Conservation (phyloP, 2,888 invertebrate species). For the Punctoribates punctum region DNA sequence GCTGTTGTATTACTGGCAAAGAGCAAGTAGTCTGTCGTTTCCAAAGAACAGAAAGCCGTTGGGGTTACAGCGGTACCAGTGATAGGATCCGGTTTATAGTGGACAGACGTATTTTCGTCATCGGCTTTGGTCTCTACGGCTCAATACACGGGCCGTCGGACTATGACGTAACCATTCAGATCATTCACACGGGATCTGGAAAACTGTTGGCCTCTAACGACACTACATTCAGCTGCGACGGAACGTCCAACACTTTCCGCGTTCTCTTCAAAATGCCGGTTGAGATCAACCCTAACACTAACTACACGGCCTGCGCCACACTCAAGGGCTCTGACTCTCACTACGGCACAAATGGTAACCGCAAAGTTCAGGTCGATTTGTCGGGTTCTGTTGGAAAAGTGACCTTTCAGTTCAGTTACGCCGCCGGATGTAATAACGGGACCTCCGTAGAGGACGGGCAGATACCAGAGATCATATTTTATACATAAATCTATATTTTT, state of each 20-base stretch:
- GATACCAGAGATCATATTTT: conserved; percentile 81
- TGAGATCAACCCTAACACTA: conserved; percentile 71
- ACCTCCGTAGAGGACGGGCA: conserved; percentile 82
- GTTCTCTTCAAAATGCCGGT: conserved; percentile 80
- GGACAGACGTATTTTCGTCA: conserved; percentile 73
- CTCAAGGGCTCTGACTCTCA: conserved; percentile 82
- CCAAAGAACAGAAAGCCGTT: conserved; percentile 70
- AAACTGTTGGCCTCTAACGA: conserved; percentile 70
- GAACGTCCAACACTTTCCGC: conserved; percentile 70
- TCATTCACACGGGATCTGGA: conserved; percentile 70
- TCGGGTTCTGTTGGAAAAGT: conserved; percentile 67
- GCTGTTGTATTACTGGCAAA: conserved; percentile 73
- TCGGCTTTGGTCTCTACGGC: conserved; percentile 79
- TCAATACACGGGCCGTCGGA: conserved; percentile 72
- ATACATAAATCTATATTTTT: conserved; percentile 52
- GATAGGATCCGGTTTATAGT: conserved; percentile 77
- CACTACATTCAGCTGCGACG: conserved; percentile 73
- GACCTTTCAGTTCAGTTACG: conserved; percentile 75
- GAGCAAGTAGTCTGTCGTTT: conserved; percentile 71
- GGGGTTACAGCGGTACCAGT: conserved; percentile 79
- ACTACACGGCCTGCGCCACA: conserved; percentile 74
- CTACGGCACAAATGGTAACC: conserved; percentile 75
- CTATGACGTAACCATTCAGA: conserved; percentile 71
- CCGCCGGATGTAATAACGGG: conserved; percentile 79
- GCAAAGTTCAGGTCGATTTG: conserved; percentile 70